Percentiles rank a stretch among this genome's conserved stretches.
phyloP scores from a whole-genome alignment of 2,797 vertebrate genomes.

The Prunella strophiata region DNA sequence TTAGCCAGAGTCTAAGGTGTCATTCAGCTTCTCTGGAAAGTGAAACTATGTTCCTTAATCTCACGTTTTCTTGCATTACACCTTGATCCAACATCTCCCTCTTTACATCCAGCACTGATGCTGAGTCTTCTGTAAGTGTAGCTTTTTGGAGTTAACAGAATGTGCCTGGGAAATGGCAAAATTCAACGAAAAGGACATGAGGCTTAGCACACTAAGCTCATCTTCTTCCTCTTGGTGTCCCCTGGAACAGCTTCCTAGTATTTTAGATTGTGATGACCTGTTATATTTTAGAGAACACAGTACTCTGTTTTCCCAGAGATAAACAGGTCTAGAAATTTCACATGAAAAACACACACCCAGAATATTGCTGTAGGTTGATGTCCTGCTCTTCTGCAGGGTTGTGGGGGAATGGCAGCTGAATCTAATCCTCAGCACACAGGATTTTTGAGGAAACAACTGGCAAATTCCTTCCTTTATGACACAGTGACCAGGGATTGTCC shows the following conservation, averaged over 20 bases:
- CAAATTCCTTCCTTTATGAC: slow-evolving; percentile 18
- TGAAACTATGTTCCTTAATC: neutral
- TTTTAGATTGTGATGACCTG: neutral
- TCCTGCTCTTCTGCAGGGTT: neutral
- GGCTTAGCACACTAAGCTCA: neutral
- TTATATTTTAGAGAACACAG: neutral
- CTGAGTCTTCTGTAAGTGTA: neutral
- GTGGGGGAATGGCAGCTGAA: slow-evolving; percentile 20
- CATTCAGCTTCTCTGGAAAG: neutral
- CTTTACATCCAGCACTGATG: rapidly evolving
- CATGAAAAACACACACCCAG: neutral
- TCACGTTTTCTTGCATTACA: neutral
- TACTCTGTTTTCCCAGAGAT: neutral
- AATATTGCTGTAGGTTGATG: neutral
- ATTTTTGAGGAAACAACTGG: slow-evolving; percentile 29
- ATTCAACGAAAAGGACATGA: neutral
- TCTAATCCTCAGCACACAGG: neutral
- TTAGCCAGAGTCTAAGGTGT: neutral
- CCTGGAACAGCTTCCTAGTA: neutral
- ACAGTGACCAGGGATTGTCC: neutral
- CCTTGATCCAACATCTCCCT: neutral
- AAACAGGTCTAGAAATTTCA: neutral
- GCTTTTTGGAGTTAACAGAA: neutral
- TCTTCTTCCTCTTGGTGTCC: neutral
- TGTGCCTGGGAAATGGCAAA: neutral